Evolutionary conservation across 2,797 vertebrate species (phyloP).

Genomic region (Microctenopoma stevenorrisi): DNA sequence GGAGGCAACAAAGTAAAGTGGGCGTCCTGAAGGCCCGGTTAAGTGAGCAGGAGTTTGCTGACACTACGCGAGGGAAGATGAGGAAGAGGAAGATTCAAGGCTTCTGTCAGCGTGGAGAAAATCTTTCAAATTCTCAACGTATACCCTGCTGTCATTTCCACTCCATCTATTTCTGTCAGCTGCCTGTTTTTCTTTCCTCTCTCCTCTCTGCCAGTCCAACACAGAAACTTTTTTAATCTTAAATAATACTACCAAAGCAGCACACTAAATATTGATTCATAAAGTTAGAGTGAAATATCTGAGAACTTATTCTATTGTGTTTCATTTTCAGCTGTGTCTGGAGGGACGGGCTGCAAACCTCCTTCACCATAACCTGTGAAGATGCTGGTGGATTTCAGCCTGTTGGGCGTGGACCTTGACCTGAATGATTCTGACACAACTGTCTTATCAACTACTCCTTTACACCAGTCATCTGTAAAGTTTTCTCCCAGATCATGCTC

Average conservation of each 20-base stretch:
- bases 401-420: no score
- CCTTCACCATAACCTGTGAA: no score
- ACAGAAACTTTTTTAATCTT: neutral
- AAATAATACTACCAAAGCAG: neutral
- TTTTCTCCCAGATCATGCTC: no score
- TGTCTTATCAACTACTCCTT: no score
- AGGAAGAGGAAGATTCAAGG: slow-evolving; percentile 40
- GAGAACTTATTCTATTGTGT: neutral
- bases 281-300: slow-evolving; percentile 6
- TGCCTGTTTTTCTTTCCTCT: neutral
- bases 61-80: slow-evolving; percentile 37
- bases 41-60: slow-evolving; percentile 59
- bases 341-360: neutral
- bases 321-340: neutral
- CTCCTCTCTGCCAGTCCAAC: neutral
- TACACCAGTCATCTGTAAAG: no score
- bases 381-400: no score
- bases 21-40: slow-evolving; percentile 60
- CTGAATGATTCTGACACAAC: no score
- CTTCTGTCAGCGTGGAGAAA: neutral
- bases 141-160: slow-evolving; percentile 3
- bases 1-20: slow-evolving; percentile 51
- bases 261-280: neutral
- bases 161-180: neutral
- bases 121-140: slow-evolving; percentile 6